phyloP scores from a whole-genome alignment of 1,140 invertebrate species.

The Drosophila carrolli region DNA sequence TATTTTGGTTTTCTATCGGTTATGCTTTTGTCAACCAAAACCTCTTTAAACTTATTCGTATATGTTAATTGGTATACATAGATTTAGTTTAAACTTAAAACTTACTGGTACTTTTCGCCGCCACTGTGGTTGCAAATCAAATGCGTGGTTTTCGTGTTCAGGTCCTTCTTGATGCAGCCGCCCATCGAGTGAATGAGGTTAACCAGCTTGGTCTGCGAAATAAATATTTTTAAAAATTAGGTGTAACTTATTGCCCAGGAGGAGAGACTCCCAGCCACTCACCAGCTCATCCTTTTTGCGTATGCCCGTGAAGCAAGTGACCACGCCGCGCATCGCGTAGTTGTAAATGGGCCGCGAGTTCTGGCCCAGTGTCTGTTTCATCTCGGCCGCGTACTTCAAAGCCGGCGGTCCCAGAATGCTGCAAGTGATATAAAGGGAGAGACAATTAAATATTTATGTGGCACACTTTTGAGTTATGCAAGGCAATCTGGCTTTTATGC shows the following conservation, averaged over 20 bases:
- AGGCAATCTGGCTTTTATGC: constrained; percentile 68
- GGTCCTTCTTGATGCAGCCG: constrained; percentile 95
- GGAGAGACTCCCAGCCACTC: constrained; percentile 68
- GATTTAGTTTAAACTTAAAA: neutral
- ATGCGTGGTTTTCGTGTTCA: constrained; percentile 95
- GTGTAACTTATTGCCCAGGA: neutral
- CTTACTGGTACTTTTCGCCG: constrained; percentile 92
- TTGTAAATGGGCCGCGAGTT: constrained; percentile 93
- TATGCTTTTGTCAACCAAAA: too few relatives aligned
- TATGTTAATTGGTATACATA: neutral
- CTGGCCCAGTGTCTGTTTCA: constrained; percentile 88
- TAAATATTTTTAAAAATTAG: neutral
- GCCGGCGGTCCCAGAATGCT: constrained; percentile 92
- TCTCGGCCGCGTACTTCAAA: constrained; percentile 89
- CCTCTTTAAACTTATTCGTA: neutral
- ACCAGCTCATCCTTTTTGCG: constrained; percentile 94
- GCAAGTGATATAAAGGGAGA: constrained; percentile 47
- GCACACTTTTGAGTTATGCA: constrained; percentile 80
- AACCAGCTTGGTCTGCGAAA: constrained; percentile 90
- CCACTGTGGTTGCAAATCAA: constrained; percentile 94
- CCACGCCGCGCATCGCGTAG: constrained; percentile 92
- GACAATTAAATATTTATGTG: constrained; percentile 80
- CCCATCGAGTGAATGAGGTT: constrained; percentile 97
- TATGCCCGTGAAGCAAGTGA: constrained; percentile 96
- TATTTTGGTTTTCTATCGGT: neutral